A percentile compares a stretch with the other conserved stretches of the same genome.
Conservation (phyloP, 2,888 invertebrate species). For the Beris chalybata region DNA sequence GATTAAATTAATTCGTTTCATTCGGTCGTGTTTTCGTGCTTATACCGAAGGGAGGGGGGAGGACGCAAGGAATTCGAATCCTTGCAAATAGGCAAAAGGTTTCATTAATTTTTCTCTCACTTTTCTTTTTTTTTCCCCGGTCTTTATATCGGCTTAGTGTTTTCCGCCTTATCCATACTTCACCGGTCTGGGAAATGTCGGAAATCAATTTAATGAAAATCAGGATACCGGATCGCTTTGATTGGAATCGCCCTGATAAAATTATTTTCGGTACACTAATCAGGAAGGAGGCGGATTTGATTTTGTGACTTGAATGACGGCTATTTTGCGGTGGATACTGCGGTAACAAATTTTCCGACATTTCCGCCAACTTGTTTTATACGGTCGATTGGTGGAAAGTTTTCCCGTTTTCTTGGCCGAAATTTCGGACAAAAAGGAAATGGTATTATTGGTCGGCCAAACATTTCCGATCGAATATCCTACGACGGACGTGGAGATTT, state of each 20-base stretch:
- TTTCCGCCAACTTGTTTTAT: constrained; percentile 26
- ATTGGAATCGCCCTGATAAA: constrained; percentile 8
- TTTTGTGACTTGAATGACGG: not conserved
- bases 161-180: not conserved
- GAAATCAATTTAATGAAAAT: constrained; percentile 29
- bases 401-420: not conserved
- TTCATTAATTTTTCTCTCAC: constrained; percentile 14
- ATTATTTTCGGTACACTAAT: constrained; percentile 22
- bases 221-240: constrained; percentile 1
- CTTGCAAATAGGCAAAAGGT: constrained; percentile 10
- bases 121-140: not conserved
- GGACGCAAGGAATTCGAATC: not conserved
- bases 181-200: constrained; percentile 6
- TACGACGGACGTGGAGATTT: constrained; percentile 8
- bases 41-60: not conserved
- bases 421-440: not conserved
- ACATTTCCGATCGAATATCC: not conserved
- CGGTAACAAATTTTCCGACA: constrained; percentile 7
- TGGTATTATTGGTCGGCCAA: not conserved
- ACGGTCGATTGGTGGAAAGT: constrained; percentile 6
- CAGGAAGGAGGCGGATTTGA: constrained; percentile 3
- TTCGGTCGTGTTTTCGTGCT: constrained; percentile 1
- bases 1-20: constrained; percentile 30
- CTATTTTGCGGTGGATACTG: constrained; percentile 10
- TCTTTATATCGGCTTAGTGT: not conserved